Conservation (phyloP, 2,888 invertebrate species). For the Ceratothoa steindachneri region DNA sequence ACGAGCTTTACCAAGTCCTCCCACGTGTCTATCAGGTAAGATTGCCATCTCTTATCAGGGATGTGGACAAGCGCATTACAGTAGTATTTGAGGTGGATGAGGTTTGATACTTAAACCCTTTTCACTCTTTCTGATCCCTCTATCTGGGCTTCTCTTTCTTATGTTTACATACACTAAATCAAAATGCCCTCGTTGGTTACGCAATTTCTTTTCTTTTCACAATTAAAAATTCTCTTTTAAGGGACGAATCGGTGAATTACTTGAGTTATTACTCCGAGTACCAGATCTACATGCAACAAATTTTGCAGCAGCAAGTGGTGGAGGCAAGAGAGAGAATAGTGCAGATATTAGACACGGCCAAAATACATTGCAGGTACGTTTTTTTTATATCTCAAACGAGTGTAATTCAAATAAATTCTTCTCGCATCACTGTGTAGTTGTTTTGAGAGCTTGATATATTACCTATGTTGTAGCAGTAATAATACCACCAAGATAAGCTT, state of each 20-base stretch:
- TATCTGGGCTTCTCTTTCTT: neutral
- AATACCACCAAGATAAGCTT: no score
- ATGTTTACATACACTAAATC: no score
- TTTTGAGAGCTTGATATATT: neutral
- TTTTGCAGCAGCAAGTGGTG: slow-evolving; percentile 60
- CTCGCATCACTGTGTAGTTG: neutral
- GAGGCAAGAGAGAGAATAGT: slow-evolving; percentile 60
- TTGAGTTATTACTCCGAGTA: slow-evolving; percentile 67
- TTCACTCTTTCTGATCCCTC: neutral
- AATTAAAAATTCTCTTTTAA: slow-evolving; percentile 48
- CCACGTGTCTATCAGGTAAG: neutral
- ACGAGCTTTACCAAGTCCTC: neutral
- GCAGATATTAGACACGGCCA: slow-evolving; percentile 63
- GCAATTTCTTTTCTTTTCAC: no score
- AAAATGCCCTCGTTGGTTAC: no score
- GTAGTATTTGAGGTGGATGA: no score
- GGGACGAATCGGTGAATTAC: slow-evolving; percentile 65
- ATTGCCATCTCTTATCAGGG: no score
- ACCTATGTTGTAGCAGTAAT: no score
- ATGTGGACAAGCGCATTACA: no score
- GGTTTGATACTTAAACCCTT: neutral
- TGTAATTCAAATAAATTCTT: neutral
- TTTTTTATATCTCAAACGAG: neutral
- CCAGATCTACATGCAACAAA: slow-evolving; percentile 63
- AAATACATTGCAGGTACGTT: slow-evolving; percentile 60